Evolutionary conservation across 2,113 vertebrate genomes (phyloP), one percentile per base, ranked within the genome.

Genomic region (Stictonetta naevosa): DNA sequence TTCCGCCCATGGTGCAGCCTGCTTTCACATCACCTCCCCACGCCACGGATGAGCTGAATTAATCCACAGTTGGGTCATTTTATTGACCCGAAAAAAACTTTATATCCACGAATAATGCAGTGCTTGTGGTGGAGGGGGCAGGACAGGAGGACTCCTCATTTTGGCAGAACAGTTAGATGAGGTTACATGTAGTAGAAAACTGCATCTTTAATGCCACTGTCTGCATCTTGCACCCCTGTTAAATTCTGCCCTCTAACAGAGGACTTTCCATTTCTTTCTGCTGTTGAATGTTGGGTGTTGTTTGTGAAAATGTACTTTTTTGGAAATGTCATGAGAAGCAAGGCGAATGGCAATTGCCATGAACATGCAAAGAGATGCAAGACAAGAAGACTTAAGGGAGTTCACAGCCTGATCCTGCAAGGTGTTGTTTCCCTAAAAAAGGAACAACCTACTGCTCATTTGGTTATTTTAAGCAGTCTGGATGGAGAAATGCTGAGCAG

Each of bases 321-420:
- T 72, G 38, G 12, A 72, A 64, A 16, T 48, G 2, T 16, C 2
- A 0, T n/a, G 46, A 66, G 68, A 58, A 66, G 21, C 55, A 33
- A 38, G 48, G 38, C 17, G 23, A 59, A 9, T 19, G 21, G 34
- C 17, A 33, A 3, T 59, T 69, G 44, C 31, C 19, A 1, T 12
- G 13, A 12, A 9, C 7, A 1, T 33, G 34, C 40, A 19, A 68
- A 10, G 13, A 34, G 48, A 1, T 50, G 17, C 0, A 10, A 7
- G 33, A 29, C 8, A 6, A 3, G 56, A 90, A 71, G 0, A 1
- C 14, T 59, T 59, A 1, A 25, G 14, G 19, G 33, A 85, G 26
- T 36, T 90, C 29, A 10, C 0, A 8, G 42, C 23, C 38, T 73
- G 38, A 5, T 55, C 20, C 42, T 46, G 29, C 0, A 3, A 42